Percentiles rank a stretch among this genome's conserved stretches.
phyloP scores from a whole-genome alignment of 2,113 vertebrate genomes.

The Spea multiplicata region DNA sequence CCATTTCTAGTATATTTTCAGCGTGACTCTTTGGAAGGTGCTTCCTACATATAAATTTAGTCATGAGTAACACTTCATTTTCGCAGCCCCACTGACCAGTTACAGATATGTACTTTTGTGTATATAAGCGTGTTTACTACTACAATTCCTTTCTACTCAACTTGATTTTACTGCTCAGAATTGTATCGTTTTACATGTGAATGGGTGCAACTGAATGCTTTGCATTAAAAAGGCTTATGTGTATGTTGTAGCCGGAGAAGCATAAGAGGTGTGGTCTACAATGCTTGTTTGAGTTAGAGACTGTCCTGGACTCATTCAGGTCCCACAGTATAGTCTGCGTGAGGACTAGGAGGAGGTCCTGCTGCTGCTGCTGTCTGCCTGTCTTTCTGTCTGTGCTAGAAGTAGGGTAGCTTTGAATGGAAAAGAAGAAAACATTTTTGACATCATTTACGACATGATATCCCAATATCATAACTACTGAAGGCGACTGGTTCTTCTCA shows the following conservation, averaged over 20 bases:
- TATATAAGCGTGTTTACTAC: neutral
- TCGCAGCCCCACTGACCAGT: no score
- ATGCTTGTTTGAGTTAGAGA: neutral
- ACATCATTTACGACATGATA: neutral
- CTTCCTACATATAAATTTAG: no score
- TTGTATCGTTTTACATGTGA: neutral
- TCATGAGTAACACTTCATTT: no score
- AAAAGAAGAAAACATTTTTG: neutral
- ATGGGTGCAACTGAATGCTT: neutral
- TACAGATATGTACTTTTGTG: no score
- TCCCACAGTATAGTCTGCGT: neutral
- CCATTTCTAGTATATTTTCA: no score
- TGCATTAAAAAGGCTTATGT: neutral
- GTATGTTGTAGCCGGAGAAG: no score
- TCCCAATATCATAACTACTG: neutral
- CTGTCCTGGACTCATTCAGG: slow-evolving; percentile 24
- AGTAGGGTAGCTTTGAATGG: neutral
- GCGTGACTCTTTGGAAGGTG: no score
- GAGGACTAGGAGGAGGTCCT: neutral
- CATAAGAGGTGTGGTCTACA: slow-evolving; percentile 7
- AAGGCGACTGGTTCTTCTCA: no score
- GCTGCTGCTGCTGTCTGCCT: neutral
- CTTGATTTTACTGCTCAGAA: neutral
- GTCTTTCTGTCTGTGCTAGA: neutral
- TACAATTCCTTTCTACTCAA: neutral